A percentile compares a stretch with the other conserved stretches of the same genome.
phyloP scores from a whole-genome alignment of 2,797 vertebrate species.

The Spinibarbus caldwelli region DNA sequence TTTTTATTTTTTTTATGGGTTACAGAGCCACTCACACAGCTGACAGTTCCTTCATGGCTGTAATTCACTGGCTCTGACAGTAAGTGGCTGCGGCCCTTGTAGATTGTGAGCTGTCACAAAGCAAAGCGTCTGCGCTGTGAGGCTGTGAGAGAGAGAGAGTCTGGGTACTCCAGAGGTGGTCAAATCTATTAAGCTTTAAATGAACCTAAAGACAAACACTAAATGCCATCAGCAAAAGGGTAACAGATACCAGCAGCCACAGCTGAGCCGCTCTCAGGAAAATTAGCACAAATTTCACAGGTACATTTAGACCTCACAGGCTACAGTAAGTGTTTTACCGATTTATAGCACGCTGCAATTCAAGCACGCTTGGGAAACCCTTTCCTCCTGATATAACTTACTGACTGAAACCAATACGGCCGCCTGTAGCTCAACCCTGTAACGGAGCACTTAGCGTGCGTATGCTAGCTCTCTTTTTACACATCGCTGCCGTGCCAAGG shows the following conservation, averaged over 20 bases:
- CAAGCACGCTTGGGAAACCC: conserved; percentile 61
- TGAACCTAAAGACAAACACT: conserved; percentile 18
- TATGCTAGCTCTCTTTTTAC: conserved; percentile 47
- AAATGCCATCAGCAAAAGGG: conserved; percentile 13
- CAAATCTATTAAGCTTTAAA: conserved; percentile 12
- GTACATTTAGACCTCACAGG: conserved; percentile 51
- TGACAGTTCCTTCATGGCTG: conserved; percentile 19
- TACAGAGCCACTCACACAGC: background rate
- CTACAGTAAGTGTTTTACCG: conserved; percentile 33
- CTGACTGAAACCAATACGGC: conserved; percentile 58
- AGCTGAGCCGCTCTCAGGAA: conserved; percentile 17
- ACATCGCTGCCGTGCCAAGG: background rate
- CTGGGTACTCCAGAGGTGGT: background rate
- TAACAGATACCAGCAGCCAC: conserved; percentile 17
- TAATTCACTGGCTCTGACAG: conserved; percentile 26
- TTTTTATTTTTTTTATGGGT: background rate
- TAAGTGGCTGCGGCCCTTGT: conserved; percentile 5
- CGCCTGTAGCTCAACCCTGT: conserved; percentile 49
- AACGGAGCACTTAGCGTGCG: conserved; percentile 55
- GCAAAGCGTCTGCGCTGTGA: conserved; percentile 11
- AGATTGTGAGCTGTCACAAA: conserved; percentile 32
- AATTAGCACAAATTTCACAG: conserved; percentile 58
- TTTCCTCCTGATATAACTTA: conserved; percentile 54
- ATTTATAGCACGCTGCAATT: conserved; percentile 66
- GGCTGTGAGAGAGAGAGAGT: background rate